These are phyloP conservation scores for Pelecanus crispus DNA, from an alignment of 2,113 vertebrate genomes.

Conservation along the genomic window DNA sequence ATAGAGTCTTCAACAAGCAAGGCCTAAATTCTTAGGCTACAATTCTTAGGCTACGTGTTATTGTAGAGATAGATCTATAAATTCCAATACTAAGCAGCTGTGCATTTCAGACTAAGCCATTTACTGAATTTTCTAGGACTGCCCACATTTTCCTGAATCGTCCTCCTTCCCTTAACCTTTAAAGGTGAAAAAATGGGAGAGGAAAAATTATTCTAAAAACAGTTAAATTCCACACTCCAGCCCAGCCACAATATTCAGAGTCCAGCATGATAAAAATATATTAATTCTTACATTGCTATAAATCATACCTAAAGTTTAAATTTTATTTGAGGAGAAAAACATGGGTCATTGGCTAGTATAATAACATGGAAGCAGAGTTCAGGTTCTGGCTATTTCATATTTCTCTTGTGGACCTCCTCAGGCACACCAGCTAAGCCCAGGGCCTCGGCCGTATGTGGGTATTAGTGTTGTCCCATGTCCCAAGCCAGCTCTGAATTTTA, in stretches of 20 bases:
- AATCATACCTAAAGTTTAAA: neutral
- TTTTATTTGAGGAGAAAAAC: neutral
- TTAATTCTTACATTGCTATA: neutral
- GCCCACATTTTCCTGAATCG: neutral
- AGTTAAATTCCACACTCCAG: neutral
- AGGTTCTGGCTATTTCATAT: neutral
- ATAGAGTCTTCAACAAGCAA: neutral
- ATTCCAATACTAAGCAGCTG: neutral
- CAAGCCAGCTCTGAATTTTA: neutral
- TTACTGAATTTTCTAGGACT: neutral
- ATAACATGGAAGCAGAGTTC: neutral
- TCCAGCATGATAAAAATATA: neutral
- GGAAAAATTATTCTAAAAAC: neutral
- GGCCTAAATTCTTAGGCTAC: neutral
- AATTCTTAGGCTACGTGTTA: neutral
- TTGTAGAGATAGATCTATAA: neutral
- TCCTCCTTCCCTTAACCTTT: neutral
- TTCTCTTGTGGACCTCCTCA: neutral
- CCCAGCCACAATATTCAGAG: neutral
- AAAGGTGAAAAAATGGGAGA: neutral
- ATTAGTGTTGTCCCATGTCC: neutral
- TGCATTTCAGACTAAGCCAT: neutral
- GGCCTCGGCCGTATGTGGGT: neutral
- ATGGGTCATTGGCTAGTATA: neutral
- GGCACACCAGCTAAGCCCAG: neutral